phyloP scores from a whole-genome alignment of 2,113 vertebrate genomes.

The Mormoops blainvillei region DNA sequence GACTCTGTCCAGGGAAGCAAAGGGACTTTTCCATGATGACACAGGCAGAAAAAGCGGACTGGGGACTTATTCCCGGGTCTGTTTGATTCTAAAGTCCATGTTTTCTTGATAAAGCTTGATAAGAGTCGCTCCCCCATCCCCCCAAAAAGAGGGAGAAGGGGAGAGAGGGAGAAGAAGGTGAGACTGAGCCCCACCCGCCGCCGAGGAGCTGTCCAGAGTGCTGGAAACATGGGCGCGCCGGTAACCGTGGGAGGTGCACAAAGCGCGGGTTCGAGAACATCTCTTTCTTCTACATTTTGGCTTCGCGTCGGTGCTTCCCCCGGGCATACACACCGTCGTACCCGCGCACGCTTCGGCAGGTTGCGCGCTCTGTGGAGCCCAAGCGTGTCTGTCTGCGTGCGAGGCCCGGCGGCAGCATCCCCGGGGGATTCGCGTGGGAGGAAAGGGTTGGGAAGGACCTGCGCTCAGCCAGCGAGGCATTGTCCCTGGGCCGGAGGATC shows the following conservation, averaged over 20 bases:
- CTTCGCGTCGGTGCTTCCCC: not conserved
- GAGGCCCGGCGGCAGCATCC: not conserved
- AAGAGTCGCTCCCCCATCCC: too few relatives aligned
- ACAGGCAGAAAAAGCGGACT: not conserved
- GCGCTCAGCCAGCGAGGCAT: accelerated
- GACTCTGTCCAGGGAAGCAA: not conserved
- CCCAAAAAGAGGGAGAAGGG: too few relatives aligned
- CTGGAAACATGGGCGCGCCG: accelerated
- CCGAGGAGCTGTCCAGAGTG: not conserved
- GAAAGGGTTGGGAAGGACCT: not conserved
- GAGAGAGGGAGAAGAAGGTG: not conserved
- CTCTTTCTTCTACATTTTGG: not conserved
- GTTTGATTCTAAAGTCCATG: not conserved
- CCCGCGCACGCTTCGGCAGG: not conserved
- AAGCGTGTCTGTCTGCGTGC: not conserved
- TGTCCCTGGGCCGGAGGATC: accelerated
- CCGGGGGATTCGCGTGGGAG: too few relatives aligned
- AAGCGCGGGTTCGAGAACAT: not conserved
- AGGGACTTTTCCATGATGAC: not conserved
- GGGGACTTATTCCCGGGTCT: not conserved
- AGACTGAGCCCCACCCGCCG: not conserved
- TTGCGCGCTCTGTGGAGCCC: not conserved
- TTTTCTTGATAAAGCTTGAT: not conserved
- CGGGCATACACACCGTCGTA: too few relatives aligned
- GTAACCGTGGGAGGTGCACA: accelerated